A percentile compares a stretch with the other conserved stretches of the same genome.
Conservation (phyloP, 2,888 invertebrate species). For the Panopea generosa region DNA sequence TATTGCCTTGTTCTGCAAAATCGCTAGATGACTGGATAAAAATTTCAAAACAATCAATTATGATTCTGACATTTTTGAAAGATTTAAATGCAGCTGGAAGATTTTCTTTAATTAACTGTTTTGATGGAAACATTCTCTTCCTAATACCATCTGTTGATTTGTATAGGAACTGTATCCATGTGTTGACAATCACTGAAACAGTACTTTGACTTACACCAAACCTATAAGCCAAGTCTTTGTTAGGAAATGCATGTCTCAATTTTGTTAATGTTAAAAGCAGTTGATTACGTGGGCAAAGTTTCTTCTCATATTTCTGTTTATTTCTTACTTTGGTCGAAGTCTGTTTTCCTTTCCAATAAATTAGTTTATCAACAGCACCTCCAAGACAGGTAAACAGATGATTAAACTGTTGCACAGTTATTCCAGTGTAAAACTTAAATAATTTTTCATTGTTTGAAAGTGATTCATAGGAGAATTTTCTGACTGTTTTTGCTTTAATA, state of each 20-base stretch:
- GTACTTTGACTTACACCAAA: conserved; percentile 16
- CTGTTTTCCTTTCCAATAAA: no score
- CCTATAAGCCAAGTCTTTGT: conserved; percentile 26
- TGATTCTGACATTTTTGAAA: conserved; percentile 16
- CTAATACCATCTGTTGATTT: not conserved
- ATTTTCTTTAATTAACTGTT: conserved; percentile 2
- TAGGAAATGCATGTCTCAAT: conserved; percentile 19
- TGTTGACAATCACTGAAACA: conserved; percentile 19
- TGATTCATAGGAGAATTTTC: no score
- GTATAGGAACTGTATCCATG: conserved; percentile 22
- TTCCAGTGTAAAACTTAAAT: no score
- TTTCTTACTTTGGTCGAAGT: no score
- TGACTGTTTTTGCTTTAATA: no score
- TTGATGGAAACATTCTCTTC: conserved; percentile 2
- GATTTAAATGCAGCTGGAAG: not conserved
- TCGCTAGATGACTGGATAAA: conserved; percentile 33
- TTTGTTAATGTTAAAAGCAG: conserved; percentile 21
- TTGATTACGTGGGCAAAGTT: conserved; percentile 15
- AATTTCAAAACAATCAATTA: conserved; percentile 40
- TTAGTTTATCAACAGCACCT: no score
- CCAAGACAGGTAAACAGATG: no score
- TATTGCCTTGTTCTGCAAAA: conserved; percentile 38
- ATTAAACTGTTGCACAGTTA: no score
- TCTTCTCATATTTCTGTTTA: not conserved
- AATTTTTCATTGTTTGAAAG: no score